Percentiles rank a stretch among this genome's conserved stretches.
phyloP scores from a whole-genome alignment of 2,888 invertebrate species.

The Cryptus armator region DNA sequence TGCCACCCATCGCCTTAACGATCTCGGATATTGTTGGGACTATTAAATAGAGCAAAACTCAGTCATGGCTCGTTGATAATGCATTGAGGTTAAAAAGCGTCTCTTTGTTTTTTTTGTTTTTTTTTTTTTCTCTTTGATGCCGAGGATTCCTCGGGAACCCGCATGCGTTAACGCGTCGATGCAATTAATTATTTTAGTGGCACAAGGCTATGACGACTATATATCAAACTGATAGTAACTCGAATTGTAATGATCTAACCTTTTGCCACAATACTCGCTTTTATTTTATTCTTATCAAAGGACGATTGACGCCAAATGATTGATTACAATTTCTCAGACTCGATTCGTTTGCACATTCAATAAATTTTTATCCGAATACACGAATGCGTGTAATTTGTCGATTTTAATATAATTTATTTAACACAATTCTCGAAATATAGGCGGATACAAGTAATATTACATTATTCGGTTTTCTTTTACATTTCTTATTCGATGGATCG shows the following conservation, averaged over 20 bases:
- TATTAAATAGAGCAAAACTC: neutral
- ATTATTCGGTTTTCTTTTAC: too few species aligned
- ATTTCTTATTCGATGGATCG: too few species aligned
- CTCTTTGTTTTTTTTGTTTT: neutral
- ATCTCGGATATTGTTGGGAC: neutral
- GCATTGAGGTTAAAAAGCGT: slow-evolving; percentile 14
- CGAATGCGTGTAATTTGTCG: too few species aligned
- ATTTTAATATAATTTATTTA: too few species aligned
- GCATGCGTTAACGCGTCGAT: slow-evolving; percentile 11
- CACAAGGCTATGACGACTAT: slow-evolving; percentile 42
- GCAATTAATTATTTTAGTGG: slow-evolving; percentile 53
- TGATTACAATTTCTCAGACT: neutral
- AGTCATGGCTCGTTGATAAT: neutral
- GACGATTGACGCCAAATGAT: neutral
- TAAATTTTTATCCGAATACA: neutral
- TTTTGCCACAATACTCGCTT: neutral
- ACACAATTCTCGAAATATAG: too few species aligned
- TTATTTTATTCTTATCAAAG: neutral
- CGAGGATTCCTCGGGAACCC: slow-evolving; percentile 36
- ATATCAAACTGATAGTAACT: slow-evolving; percentile 21
- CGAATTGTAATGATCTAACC: neutral
- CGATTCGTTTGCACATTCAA: neutral
- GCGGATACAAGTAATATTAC: too few species aligned
- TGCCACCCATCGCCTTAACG: neutral
- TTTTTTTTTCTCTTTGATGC: slow-evolving; percentile 10